Evolutionary conservation across 1,140 invertebrate genomes (phyloP), one percentile per base, ranked within the genome.

Genomic region (Drosophila ananassae): DNA sequence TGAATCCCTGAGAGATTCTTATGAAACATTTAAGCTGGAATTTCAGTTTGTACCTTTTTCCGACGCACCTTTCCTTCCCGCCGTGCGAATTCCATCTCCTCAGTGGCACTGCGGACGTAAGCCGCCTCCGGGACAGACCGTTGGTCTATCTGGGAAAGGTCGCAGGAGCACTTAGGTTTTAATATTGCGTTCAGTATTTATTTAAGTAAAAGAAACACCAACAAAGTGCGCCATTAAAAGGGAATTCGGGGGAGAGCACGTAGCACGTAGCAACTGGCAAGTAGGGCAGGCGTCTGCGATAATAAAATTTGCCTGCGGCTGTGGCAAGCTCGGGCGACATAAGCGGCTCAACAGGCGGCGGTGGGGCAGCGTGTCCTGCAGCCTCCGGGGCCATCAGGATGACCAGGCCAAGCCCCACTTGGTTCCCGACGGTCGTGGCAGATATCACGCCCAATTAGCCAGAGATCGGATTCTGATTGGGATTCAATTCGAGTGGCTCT

Each of bases 301-400:
- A 82, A 76, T 87, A 78, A 68, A 75, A 85, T 82, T 79, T 79
- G 64, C 75, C 59, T 87, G 67, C 61, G 68, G 77, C 80, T 44
- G 41, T 21, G n/a, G 64, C 34, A 47, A 37, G 30, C 62, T 30
- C 46, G 47, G 55, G 71, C 73, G 54, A 73, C 56, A 74, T 81
- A 82, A 87, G 78, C 82, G 8, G 78, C 74, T 87, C 83, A 87
- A 69, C 74, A 72, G 56, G 59, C 59, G 25, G 48, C 17, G 44
- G 28, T 21, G 5, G 41, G 41, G 17, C 13, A 2, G 9, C 2
- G 41, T 44, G 41, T 44, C 41, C 39, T 22, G 30, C 12, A 28
- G 30, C 1, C 25, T 30, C 50, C 28, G n/a, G 28, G 28, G 50
- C 50, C 28, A 52, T 52, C 50, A 52, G 1, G 50, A 32, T 32